phyloP scores from a whole-genome alignment of 2,113 vertebrate species.

The Eclectus roratus region DNA sequence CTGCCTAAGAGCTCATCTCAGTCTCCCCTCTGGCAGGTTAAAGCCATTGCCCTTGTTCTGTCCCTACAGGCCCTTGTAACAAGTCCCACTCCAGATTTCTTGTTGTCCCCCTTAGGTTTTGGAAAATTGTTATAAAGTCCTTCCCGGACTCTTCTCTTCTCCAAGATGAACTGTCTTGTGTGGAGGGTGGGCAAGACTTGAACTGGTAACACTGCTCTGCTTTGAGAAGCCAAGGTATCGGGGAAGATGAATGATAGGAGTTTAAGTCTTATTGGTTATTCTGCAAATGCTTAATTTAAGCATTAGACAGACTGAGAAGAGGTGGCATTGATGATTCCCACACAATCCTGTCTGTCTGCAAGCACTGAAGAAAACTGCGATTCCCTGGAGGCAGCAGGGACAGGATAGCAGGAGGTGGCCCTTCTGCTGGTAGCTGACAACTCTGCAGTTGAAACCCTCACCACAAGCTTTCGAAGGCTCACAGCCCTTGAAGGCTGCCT shows the following conservation, averaged over 20 bases:
- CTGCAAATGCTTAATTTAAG: neutral
- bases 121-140: neutral
- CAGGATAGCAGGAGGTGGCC: neutral
- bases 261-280: neutral
- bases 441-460: neutral
- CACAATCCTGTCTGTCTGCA: neutral
- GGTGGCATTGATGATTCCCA: neutral
- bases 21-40: neutral
- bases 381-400: neutral
- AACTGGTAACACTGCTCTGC: neutral
- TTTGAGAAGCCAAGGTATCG: fast-evolving
- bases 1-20: neutral
- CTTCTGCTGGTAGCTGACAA: neutral
- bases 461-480: fast-evolving
- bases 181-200: neutral
- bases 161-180: neutral
- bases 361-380: neutral
- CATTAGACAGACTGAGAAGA: neutral
- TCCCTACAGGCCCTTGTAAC: neutral
- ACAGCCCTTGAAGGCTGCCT: neutral
- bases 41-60: neutral
- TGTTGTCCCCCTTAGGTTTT: neutral
- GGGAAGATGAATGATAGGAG: neutral
- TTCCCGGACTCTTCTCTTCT: neutral
- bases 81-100: neutral